Base-by-base conservation (phyloP, 2,888 invertebrate species). In the Marronus borbonicus region DNA sequence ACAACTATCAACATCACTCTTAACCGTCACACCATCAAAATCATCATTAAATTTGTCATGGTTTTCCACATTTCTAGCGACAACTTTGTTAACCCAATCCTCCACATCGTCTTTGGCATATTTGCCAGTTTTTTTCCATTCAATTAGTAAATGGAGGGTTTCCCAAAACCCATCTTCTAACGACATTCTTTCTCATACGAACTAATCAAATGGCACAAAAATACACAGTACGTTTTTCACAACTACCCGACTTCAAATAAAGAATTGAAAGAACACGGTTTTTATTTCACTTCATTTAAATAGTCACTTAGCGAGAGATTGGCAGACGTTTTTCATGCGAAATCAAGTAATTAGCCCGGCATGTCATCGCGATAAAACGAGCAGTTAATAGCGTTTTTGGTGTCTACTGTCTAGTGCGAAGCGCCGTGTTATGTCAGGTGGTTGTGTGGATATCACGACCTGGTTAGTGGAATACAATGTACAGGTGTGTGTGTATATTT, bases 111-210 rank as follows among this genome's bases (percentile, higher is more conserved):
- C 86, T 68, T 80, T 81, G 20, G 81, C 81, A 68, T 91, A 91
- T 36, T 88, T 87, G n/a, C 89, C 88, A 3, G 90, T 90, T 55
- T 89, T 87, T 76, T 90, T 88, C 78, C 90, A 87, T 64, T 90
- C 91, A 8, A 92, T 91, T 20, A 93, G 88, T 52, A 92, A 88
- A 80, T 92, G 92, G 79, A 93, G 90, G n/a, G 92, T 92, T 69
- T 91, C 91, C 92, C 93, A 92, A 85, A 93, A 92, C 69, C 90
- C 89, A 78, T 90, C 81, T 60, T 78, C 70, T 64, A 36, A 20
- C n/a, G 52, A 62, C 76, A 74, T 76, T 49, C 17, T 17, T 20
- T n/a, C 39, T 20, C 1, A 14, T 55, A 55, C 1, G 55, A 55
- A 60, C 7, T 60, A 28, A 60, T 60, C 10, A 60, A 28, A 60